Evolutionary conservation across 2,113 vertebrate genomes (phyloP).

Genomic region (Albula goreensis): DNA sequence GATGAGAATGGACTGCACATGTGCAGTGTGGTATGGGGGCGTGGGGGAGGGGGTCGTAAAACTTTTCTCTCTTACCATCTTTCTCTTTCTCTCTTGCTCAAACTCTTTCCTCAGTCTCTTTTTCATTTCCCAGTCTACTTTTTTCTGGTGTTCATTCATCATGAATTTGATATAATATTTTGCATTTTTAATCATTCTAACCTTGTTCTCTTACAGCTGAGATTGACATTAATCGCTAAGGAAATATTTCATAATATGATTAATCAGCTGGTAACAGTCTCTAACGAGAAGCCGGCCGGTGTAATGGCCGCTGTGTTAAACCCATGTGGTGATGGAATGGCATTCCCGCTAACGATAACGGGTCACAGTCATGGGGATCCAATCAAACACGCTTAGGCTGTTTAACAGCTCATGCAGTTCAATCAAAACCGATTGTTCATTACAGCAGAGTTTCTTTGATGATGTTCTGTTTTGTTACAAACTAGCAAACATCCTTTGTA

Average conservation of each 20-base stretch:
- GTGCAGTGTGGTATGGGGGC: slow-evolving; percentile 37
- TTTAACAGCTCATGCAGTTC: too few relatives aligned
- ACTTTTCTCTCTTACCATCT: not conserved
- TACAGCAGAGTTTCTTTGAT: too few relatives aligned
- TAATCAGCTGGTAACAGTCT: not conserved
- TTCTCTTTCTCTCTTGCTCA: not conserved
- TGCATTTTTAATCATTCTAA: not conserved
- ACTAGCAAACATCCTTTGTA: too few relatives aligned
- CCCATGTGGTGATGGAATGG: not conserved
- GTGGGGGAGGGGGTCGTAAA: not conserved
- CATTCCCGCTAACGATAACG: not conserved
- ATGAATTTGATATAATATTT: not conserved
- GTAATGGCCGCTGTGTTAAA: not conserved
- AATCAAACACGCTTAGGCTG: too few relatives aligned
- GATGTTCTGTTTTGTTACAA: too few relatives aligned
- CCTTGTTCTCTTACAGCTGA: not conserved
- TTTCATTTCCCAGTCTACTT: not conserved
- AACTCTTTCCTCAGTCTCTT: not conserved
- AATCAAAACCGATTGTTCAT: too few relatives aligned
- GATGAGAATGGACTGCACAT: slow-evolving; percentile 82
- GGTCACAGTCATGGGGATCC: not conserved
- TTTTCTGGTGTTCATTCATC: not conserved
- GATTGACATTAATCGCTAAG: not conserved
- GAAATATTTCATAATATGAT: not conserved
- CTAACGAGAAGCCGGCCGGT: not conserved